These are phyloP conservation scores for Lycocerus yunnanus DNA, from an alignment of 2,888 invertebrate species.

Conservation along the genomic window DNA sequence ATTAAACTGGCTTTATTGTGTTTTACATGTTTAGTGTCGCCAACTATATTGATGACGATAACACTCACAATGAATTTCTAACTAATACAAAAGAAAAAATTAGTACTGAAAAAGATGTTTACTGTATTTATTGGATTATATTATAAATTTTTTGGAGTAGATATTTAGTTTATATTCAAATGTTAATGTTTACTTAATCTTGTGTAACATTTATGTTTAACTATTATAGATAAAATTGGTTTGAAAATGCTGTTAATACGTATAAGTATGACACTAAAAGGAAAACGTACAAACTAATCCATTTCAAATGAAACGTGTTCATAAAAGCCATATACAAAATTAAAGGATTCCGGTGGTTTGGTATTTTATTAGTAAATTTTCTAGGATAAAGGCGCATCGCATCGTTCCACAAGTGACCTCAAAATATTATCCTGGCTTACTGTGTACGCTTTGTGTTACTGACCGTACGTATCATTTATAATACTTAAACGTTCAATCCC, in stretches of 20 bases:
- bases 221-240: neutral
- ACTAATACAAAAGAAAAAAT: too few relatives aligned
- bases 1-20: neutral
- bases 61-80: neutral
- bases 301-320: slow-evolving; percentile 21
- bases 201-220: neutral
- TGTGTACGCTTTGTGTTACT: slow-evolving; percentile 11
- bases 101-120: too few relatives aligned
- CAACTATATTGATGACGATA: neutral
- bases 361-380: slow-evolving; percentile 24
- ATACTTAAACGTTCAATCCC: slow-evolving; percentile 9
- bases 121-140: too few relatives aligned
- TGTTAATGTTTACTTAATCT: neutral
- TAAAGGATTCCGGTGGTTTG: slow-evolving; percentile 22
- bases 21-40: neutral
- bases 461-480: slow-evolving; percentile 9
- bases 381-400: slow-evolving; percentile 23
- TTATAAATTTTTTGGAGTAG: too few relatives aligned
- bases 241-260: neutral
- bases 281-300: slow-evolving; percentile 19
- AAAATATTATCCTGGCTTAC: slow-evolving; percentile 20
- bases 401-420: slow-evolving; percentile 22
- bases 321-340: slow-evolving; percentile 25
- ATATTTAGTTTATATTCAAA: too few relatives aligned
- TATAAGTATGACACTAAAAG: slow-evolving; percentile 2